Evolutionary conservation across 2,888 invertebrate genomes (phyloP).

Genomic region (Dolichopus griseipennis): DNA sequence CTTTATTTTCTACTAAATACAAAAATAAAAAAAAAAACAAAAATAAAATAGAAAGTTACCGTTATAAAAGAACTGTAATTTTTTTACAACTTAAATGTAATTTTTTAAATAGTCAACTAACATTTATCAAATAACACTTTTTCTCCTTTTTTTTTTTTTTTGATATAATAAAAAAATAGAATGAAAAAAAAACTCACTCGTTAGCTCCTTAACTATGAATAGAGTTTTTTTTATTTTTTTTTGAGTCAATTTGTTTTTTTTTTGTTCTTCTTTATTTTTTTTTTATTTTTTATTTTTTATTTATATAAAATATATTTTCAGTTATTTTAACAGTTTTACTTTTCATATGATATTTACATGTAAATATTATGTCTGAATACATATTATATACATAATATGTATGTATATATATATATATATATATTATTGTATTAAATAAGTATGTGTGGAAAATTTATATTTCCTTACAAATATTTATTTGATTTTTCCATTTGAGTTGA

Average conservation of each 20-base stretch:
- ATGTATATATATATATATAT: too few relatives aligned
- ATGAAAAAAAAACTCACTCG: too few relatives aligned
- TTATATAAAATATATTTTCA: neutral
- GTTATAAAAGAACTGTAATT: neutral
- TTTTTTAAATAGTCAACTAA: neutral
- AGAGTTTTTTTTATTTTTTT: too few relatives aligned
- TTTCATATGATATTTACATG: neutral
- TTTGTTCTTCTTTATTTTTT: neutral
- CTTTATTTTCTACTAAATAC: too few relatives aligned
- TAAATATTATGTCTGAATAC: neutral
- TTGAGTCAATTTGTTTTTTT: too few relatives aligned
- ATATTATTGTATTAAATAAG: too few relatives aligned
- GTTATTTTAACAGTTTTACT: neutral
- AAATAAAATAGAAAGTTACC: neutral
- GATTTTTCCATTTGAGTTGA: slow-evolving; percentile 7
- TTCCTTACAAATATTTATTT: slow-evolving; percentile 6
- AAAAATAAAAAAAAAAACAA: too few relatives aligned
- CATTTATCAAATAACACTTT: neutral
- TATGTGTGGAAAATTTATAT: neutral
- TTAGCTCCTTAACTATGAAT: too few relatives aligned
- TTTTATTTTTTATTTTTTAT: too few relatives aligned
- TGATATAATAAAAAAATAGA: too few relatives aligned
- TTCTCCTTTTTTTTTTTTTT: too few relatives aligned
- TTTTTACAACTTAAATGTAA: neutral
- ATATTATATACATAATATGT: too few relatives aligned